A percentile compares a stretch with the other conserved stretches of the same genome.
Conservation (phyloP, 2,797 vertebrate species). For the Etheostoma perlongum region DNA sequence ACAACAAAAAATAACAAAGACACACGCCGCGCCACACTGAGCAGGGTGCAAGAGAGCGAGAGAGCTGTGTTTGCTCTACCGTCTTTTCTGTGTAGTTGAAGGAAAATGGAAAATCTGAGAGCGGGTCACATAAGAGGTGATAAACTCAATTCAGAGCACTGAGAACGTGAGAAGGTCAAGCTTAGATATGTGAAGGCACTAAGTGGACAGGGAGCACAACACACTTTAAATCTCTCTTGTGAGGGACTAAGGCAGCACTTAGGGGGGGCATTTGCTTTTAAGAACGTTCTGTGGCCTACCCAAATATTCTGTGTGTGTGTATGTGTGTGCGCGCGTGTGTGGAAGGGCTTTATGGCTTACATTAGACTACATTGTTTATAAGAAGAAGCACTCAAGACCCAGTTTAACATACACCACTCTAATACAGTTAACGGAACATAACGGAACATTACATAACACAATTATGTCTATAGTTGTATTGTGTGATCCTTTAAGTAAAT, state of each 20-base stretch:
- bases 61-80: not conserved
- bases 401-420: not conserved
- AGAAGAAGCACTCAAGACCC: not conserved
- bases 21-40: no score
- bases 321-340: constrained; percentile 9
- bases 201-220: constrained; percentile 52
- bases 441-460: not conserved
- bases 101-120: constrained; percentile 25
- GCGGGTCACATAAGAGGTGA: constrained; percentile 29
- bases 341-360: not conserved
- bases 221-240: constrained; percentile 46
- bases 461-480: not conserved
- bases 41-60: no score
- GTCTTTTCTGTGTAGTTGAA: constrained; percentile 34
- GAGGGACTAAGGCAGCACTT: constrained; percentile 48
- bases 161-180: constrained; percentile 64
- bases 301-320: constrained; percentile 15
- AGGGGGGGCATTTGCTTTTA: constrained; percentile 38
- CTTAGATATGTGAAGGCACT: constrained; percentile 52
- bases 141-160: constrained; percentile 41
- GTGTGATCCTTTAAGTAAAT: not conserved
- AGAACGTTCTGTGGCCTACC: constrained; percentile 32
- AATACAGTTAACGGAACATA: not conserved
- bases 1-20: no score
- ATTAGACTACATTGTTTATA: not conserved